These are phyloP conservation scores for Daubentonia madagascariensis DNA, from an alignment of 2,113 vertebrate species.

Conservation along the genomic window DNA sequence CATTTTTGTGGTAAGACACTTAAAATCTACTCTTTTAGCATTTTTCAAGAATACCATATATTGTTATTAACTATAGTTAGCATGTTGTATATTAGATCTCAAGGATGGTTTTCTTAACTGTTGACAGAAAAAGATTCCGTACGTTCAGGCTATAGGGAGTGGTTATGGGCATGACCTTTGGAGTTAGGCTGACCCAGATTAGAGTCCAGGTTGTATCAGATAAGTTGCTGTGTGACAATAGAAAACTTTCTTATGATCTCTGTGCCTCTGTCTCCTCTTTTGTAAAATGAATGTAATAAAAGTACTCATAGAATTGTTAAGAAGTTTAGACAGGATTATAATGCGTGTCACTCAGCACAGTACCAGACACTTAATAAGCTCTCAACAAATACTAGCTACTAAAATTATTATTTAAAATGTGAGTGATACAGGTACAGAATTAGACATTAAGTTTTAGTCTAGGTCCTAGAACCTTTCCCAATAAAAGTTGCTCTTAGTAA, in stretches of 20 bases:
- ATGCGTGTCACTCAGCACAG: neutral
- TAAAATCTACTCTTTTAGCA: neutral
- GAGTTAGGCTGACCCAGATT: neutral
- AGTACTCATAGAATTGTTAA: neutral
- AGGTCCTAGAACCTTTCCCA: neutral
- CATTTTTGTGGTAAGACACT: neutral
- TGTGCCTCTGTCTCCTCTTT: neutral
- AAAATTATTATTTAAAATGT: neutral
- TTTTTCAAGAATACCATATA: neutral
- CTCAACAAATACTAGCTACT: neutral
- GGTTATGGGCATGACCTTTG: neutral
- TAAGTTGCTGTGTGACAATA: neutral
- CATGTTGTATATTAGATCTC: neutral
- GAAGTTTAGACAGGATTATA: neutral
- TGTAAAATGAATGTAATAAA: neutral
- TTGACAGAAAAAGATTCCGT: neutral
- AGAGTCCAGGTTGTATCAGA: neutral
- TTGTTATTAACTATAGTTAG: neutral
- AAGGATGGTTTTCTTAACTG: neutral
- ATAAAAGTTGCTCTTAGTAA: neutral
- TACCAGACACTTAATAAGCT: neutral
- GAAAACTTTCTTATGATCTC: neutral
- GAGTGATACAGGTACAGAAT: neutral
- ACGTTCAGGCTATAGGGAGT: neutral
- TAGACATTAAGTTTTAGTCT: neutral